These are phyloP conservation scores for Asbolus verrucosus DNA, from an alignment of 1,140 invertebrate genomes.

Conservation along the genomic window DNA sequence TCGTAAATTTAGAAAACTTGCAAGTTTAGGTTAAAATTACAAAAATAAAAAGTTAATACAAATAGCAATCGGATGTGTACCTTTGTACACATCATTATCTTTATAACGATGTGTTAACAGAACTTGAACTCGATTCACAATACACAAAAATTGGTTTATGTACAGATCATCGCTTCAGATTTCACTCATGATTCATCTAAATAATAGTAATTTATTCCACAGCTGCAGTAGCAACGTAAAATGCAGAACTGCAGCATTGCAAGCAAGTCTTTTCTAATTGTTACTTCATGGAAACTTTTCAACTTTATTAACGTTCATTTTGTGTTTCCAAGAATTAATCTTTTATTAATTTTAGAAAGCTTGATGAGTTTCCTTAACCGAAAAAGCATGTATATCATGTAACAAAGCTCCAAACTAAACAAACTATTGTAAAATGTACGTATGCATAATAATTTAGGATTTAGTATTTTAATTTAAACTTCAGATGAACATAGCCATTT, in stretches of 20 bases:
- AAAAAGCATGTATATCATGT: not conserved
- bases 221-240: no score
- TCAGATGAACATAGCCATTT: not conserved
- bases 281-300: not conserved
- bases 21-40: constrained; percentile 5
- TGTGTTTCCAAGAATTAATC: not conserved
- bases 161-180: not conserved
- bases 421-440: constrained; percentile 17
- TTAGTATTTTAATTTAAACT: constrained; percentile 34
- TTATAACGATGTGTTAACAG: no score
- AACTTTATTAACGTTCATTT: not conserved
- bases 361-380: not conserved
- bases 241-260: not conserved
- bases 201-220: no score
- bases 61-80: not conserved
- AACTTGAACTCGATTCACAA: no score
- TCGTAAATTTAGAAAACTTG: not conserved
- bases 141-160: no score
- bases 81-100: not conserved
- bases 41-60: not conserved
- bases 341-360: not conserved
- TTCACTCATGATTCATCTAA: constrained; percentile 1
- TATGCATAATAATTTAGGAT: constrained; percentile 18
- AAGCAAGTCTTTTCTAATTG: not conserved
- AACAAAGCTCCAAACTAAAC: constrained; percentile 20